These are phyloP conservation scores for Lepidochrysops patricia DNA, from an alignment of 2,888 invertebrate species.

Conservation along the genomic window DNA sequence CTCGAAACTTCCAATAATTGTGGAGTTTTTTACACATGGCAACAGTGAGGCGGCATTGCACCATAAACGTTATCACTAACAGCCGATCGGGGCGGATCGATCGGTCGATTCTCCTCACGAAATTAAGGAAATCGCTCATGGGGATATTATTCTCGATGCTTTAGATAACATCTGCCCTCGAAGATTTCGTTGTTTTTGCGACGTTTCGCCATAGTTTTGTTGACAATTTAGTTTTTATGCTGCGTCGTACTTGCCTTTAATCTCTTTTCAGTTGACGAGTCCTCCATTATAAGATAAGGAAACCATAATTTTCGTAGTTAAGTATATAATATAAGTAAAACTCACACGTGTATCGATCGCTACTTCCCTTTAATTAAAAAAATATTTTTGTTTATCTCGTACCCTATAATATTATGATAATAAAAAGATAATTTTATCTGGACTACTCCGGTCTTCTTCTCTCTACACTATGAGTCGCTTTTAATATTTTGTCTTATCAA, in stretches of 20 bases:
- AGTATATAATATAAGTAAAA: no score
- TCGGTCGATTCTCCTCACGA: slow-evolving; percentile 68
- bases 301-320: no score
- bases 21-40: slow-evolving; percentile 6
- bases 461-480: no score
- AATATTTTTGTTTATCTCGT: no score
- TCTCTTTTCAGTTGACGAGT: neutral
- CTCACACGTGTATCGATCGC: no score
- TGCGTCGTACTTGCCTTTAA: neutral
- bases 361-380: no score
- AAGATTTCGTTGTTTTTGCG: slow-evolving; percentile 46
- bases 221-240: slow-evolving; percentile 16
- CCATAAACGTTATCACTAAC: slow-evolving; percentile 69
- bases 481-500: no score
- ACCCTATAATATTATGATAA: no score
- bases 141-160: slow-evolving; percentile 62
- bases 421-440: no score
- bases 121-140: slow-evolving; percentile 75
- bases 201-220: slow-evolving; percentile 30
- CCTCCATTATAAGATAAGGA: no score
- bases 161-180: slow-evolving; percentile 38
- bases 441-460: no score
- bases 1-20: neutral
- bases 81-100: slow-evolving; percentile 70
- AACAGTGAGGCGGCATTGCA: slow-evolving; percentile 47